A percentile compares a stretch with the other conserved stretches of the same genome.
phyloP scores from a whole-genome alignment of 1,140 invertebrate genomes.

The Drosophila miranda region DNA sequence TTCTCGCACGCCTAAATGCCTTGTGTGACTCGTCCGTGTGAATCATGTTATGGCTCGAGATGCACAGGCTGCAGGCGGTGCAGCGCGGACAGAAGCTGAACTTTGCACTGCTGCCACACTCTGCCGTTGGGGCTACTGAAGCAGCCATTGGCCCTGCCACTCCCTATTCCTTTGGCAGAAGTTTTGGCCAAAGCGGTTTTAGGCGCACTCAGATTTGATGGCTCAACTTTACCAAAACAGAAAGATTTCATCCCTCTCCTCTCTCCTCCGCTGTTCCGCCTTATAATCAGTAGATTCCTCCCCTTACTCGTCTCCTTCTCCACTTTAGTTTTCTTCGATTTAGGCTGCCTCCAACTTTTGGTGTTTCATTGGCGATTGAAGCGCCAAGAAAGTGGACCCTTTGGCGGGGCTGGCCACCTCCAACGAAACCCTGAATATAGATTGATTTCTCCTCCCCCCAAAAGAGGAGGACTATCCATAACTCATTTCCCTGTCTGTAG shows the following conservation, averaged over 20 bases:
- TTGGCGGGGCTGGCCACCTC: background rate
- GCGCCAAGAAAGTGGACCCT: constrained; percentile 2
- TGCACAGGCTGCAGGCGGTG: constrained; percentile 9
- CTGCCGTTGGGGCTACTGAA: constrained; percentile 23
- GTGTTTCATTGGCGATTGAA: background rate
- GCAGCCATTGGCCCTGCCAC: constrained; percentile 13
- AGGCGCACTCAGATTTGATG: constrained; percentile 57
- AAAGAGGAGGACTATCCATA: constrained; percentile 12
- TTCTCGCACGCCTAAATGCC: constrained; percentile 31
- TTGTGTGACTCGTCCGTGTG: constrained; percentile 20
- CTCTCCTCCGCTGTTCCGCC: background rate
- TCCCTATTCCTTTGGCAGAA: background rate
- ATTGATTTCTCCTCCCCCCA: background rate
- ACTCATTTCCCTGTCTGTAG: constrained; percentile 12
- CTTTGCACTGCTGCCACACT: background rate
- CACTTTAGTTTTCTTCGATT: no score
- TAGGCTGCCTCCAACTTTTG: no score
- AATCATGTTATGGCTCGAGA: background rate
- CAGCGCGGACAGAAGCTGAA: constrained; percentile 1
- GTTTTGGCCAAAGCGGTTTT: constrained; percentile 9
- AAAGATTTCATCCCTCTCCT: background rate
- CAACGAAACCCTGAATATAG: no score
- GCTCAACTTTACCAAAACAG: constrained; percentile 41
- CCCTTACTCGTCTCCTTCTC: background rate
- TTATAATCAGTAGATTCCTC: background rate